These are phyloP conservation scores for Glyphotaelius pellucidus DNA, from an alignment of 2,888 invertebrate species.

Conservation along the genomic window DNA sequence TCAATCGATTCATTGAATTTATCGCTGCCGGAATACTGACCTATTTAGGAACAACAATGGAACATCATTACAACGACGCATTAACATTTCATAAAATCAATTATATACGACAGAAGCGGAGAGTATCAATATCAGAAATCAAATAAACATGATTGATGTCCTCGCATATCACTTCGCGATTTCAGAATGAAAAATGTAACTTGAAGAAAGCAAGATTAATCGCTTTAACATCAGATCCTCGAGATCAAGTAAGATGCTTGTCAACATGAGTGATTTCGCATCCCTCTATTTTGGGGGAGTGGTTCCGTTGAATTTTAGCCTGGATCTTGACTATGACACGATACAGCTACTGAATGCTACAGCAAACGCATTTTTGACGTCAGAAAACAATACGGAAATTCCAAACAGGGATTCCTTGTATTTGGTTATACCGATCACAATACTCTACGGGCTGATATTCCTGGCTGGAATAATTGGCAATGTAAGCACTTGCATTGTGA, in stretches of 20 bases:
- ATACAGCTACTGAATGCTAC: constrained; percentile 52
- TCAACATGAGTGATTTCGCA: constrained; percentile 63
- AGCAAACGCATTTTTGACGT: constrained; percentile 24
- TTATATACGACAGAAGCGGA: background rate
- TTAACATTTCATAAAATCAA: background rate
- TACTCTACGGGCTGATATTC: constrained; percentile 83
- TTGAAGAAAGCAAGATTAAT: background rate
- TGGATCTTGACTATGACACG: constrained; percentile 56
- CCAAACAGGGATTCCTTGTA: constrained; percentile 76
- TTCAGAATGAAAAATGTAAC: background rate
- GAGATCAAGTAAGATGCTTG: background rate
- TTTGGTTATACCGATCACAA: constrained; percentile 81
- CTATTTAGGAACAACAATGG: background rate
- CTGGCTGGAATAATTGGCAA: constrained; percentile 87
- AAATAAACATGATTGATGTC: background rate
- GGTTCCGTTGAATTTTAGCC: constrained; percentile 54
- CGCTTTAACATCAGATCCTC: background rate
- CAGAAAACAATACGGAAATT: constrained; percentile 42
- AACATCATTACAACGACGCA: background rate
- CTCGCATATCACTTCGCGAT: background rate
- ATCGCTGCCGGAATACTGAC: background rate
- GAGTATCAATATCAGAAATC: background rate
- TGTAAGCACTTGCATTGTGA: constrained; percentile 87
- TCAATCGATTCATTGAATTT: background rate
- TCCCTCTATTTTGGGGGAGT: constrained; percentile 61